phyloP scores from a whole-genome alignment of 1,140 invertebrate species.

The Mya arenaria region DNA sequence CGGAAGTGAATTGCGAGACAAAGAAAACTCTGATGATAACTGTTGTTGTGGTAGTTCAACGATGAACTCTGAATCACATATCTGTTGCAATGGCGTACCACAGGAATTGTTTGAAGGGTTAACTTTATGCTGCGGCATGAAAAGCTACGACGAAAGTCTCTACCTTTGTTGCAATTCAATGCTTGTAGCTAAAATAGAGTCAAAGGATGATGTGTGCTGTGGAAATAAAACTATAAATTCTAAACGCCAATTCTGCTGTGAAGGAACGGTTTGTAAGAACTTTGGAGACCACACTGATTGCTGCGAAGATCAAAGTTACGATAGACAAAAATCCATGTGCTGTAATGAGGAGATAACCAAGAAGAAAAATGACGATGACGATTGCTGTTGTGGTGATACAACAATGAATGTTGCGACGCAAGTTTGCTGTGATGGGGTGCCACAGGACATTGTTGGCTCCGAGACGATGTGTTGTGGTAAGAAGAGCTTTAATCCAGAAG shows the following conservation, averaged over 20 bases:
- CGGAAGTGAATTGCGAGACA: constrained; percentile 17
- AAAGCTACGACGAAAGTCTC: neutral
- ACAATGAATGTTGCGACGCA: neutral
- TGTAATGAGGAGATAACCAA: constrained; percentile 12
- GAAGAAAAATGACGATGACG: constrained; percentile 11
- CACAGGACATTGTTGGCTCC: neutral
- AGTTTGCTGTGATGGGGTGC: constrained; percentile 26
- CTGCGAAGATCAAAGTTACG: constrained; percentile 26
- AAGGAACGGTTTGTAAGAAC: neutral
- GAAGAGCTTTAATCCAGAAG: constrained; percentile 19
- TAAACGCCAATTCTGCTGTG: constrained; percentile 25
- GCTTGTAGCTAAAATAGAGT: neutral
- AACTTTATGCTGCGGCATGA: constrained; percentile 15
- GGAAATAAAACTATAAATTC: constrained; percentile 13
- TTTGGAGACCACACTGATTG: constrained; percentile 13
- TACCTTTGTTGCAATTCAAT: constrained; percentile 22
- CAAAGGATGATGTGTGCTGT: constrained; percentile 27
- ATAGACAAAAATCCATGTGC: constrained; percentile 13
- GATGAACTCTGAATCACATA: constrained; percentile 20
- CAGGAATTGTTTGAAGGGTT: neutral
- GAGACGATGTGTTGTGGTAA: constrained; percentile 30
- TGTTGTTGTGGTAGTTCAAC: constrained; percentile 46
- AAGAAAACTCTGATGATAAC: constrained; percentile 11
- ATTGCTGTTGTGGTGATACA: constrained; percentile 30
- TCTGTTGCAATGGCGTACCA: constrained; percentile 20